Base-by-base conservation (phyloP, 2,797 vertebrate species). In the Ctenopoma multispine region DNA sequence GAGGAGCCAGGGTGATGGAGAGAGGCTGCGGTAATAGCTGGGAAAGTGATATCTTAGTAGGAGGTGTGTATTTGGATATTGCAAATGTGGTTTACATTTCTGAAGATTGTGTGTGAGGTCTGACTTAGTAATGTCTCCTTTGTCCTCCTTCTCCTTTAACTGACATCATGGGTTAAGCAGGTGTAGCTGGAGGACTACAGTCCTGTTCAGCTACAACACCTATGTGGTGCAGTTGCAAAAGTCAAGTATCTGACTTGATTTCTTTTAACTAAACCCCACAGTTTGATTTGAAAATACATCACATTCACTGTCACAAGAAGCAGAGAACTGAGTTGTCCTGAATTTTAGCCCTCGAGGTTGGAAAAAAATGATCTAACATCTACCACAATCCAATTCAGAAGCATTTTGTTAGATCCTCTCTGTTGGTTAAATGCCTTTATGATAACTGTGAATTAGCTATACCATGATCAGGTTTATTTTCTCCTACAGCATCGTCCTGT, bases 341-440 rank as follows among this genome's bases (percentile, higher is more conserved):
- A 17, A 43, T 18, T 47, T 43, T 17, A 12, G 2, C 1, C 2
- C 0, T 29, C 3, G 18, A 15, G 0, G 2, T 50, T 10, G n/a
- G 46, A 5, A 5, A 50, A 13, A 54, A 68, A 9, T 17, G 7
- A 20, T 44, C 38, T 40, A 18, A 46, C 49, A 65, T 29, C 58
- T 69, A 60, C 60, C 69, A 56, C 7, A 48, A 75, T 65, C 63
- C 67, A 75, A 43, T 43, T 1, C 31, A 38, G 21, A 1, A 34
- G 31, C 31, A 34, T 34, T 46, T 55, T 4, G 7, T 51, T n/a
- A 29, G 12, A 47, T 5, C 4, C 20, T 61, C 34, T 20, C 12
- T 24, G 10, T 20, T n/a, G 3, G 38, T 31, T 17, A 24, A 24
- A 34, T 14, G 17, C 5, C n/a, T 17, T 15, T 17, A 18, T 43